A percentile compares a stretch with the other conserved stretches of the same genome.
These are phyloP conservation scores for Gyps fulvus DNA, from an alignment of 2,113 vertebrate species.

Conservation along the genomic window DNA sequence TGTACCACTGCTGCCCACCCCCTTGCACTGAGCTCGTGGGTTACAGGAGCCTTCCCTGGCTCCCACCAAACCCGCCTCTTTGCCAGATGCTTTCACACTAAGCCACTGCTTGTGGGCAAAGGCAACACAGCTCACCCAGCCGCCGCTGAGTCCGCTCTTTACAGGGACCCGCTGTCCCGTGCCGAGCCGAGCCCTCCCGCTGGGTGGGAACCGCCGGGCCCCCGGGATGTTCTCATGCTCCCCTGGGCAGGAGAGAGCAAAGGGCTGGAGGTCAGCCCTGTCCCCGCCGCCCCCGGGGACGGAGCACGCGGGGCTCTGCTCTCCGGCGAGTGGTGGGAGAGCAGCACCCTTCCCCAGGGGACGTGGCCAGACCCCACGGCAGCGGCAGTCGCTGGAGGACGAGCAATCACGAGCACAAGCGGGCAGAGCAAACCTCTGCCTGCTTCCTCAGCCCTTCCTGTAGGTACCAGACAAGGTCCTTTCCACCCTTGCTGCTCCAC, in stretches of 20 bases:
- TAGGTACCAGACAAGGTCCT: not conserved
- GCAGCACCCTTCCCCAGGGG: not conserved
- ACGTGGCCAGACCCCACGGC: rapidly evolving
- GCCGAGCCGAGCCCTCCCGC: not conserved
- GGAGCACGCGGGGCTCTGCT: not conserved
- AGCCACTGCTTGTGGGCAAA: not conserved
- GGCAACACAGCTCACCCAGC: not conserved
- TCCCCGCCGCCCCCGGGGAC: not conserved
- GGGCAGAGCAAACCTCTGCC: not conserved
- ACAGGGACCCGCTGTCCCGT: rapidly evolving
- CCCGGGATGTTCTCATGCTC: not conserved
- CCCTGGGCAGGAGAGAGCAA: not conserved
- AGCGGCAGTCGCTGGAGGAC: rapidly evolving
- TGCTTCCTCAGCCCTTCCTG: not conserved
- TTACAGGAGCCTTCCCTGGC: not conserved
- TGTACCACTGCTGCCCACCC: not conserved
- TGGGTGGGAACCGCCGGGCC: rapidly evolving
- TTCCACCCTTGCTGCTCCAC: not conserved
- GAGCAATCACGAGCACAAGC: rapidly evolving
- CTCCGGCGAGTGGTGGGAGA: not conserved
- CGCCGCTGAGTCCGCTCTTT: not conserved
- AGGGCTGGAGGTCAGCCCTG: not conserved
- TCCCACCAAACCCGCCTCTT: not conserved
- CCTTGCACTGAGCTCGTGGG: rapidly evolving
- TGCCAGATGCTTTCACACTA: not conserved